phyloP scores from a whole-genome alignment of 2,113 vertebrate genomes.

The Coptodon bakossiorum region DNA sequence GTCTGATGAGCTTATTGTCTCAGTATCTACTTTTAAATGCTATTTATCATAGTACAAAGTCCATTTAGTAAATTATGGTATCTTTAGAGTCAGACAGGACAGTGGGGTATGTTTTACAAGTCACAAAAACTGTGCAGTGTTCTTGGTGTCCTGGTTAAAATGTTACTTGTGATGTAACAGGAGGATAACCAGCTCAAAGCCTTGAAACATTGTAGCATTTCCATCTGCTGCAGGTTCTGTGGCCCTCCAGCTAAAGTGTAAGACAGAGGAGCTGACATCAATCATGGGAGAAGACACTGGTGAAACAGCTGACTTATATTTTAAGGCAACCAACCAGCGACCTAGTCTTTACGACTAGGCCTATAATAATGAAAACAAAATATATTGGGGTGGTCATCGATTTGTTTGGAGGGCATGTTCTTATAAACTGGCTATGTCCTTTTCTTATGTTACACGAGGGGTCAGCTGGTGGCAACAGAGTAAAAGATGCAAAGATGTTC shows the following conservation, averaged over 20 bases:
- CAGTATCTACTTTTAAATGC: background rate
- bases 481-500: background rate
- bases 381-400: fast-evolving
- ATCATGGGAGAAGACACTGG: background rate
- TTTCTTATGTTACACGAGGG: background rate
- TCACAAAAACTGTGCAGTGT: background rate
- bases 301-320: background rate
- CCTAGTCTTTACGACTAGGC: fast-evolving
- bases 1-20: background rate
- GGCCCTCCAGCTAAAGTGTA: background rate
- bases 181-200: background rate
- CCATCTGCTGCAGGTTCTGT: background rate
- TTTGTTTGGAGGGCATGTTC: background rate
- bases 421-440: background rate
- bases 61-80: background rate
- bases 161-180: background rate
- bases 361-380: background rate
- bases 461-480: background rate
- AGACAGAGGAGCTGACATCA: background rate
- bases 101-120: background rate
- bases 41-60: background rate
- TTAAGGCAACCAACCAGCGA: fast-evolving
- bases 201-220: background rate
- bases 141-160: background rate
- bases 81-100: background rate